Evolutionary conservation across 2,888 invertebrate species (phyloP).

Genomic region (Plagodis pulveraria): DNA sequence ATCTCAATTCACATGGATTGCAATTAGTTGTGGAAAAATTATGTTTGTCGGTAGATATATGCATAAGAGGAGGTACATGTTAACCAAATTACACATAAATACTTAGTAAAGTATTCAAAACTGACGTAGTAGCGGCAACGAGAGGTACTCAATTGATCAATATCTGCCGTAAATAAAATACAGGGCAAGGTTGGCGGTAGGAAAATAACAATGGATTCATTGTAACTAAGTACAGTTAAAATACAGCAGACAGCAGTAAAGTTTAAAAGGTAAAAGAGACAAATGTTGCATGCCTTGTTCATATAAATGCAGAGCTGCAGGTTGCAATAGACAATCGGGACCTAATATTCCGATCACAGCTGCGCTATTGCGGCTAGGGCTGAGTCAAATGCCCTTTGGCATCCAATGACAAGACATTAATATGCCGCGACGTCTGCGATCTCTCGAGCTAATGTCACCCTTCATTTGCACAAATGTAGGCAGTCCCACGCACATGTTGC

Average conservation of each 20-base stretch:
- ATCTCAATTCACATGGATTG: slow-evolving; percentile 11
- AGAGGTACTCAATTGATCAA: slow-evolving; percentile 1
- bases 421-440: slow-evolving; percentile 43
- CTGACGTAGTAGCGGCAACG: no score
- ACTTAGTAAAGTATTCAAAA: no score
- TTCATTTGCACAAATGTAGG: slow-evolving; percentile 24
- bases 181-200: slow-evolving; percentile 8
- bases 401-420: slow-evolving; percentile 49
- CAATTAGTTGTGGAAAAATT: slow-evolving; percentile 3
- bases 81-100: no score
- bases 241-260: slow-evolving; percentile 2
- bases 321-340: slow-evolving; percentile 38
- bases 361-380: slow-evolving; percentile 40
- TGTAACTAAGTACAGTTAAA: slow-evolving; percentile 3
- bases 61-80: no score
- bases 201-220: slow-evolving; percentile 6
- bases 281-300: slow-evolving; percentile 34
- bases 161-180: slow-evolving; percentile 3
- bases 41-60: not conserved
- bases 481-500: not conserved
- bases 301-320: slow-evolving; percentile 47
- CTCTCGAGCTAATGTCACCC: slow-evolving; percentile 25
- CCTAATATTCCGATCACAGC: slow-evolving; percentile 64
- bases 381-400: slow-evolving; percentile 52
- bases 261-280: slow-evolving; percentile 29